phyloP scores from a whole-genome alignment of 2,113 vertebrate genomes.

The Edolisoma coerulescens region DNA sequence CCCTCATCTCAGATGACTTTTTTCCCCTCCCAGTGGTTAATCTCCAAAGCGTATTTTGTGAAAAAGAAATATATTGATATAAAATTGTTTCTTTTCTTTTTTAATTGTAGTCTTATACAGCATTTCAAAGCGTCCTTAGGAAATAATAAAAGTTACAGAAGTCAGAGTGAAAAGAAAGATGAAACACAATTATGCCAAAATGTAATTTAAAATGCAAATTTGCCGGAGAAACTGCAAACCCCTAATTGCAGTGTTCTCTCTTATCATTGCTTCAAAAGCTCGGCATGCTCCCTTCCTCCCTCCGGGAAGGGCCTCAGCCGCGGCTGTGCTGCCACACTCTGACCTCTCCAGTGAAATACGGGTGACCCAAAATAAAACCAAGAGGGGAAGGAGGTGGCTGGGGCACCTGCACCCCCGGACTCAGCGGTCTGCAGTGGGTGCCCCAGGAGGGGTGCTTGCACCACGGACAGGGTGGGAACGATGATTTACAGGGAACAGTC shows the following conservation, averaged over 20 bases:
- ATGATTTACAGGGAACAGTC: not conserved
- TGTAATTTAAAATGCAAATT: conserved; percentile 74
- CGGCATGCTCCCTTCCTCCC: not conserved
- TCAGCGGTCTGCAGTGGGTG: not conserved
- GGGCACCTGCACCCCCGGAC: not conserved
- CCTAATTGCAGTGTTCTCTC: conserved; percentile 42
- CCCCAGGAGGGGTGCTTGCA: not conserved
- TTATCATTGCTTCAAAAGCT: not conserved
- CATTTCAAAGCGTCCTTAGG: not conserved
- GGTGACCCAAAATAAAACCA: not conserved
- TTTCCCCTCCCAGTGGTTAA: not conserved
- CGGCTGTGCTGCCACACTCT: conserved; percentile 16
- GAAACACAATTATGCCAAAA: conserved; percentile 48
- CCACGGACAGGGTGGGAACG: not conserved
- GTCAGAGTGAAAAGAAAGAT: conserved; percentile 55
- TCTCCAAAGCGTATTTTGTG: conserved; percentile 48
- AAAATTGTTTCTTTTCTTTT: not conserved
- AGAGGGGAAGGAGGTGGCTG: not conserved
- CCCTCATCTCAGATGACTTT: not conserved
- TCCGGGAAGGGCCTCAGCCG: conserved; percentile 14
- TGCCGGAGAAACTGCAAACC: not conserved
- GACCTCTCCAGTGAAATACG: conserved; percentile 54
- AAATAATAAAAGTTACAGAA: conserved; percentile 44
- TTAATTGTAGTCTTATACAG: not conserved
- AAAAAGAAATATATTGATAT: not conserved